Evolutionary conservation across 2,888 invertebrate species (phyloP).

Genomic region (Tillus elongatus): DNA sequence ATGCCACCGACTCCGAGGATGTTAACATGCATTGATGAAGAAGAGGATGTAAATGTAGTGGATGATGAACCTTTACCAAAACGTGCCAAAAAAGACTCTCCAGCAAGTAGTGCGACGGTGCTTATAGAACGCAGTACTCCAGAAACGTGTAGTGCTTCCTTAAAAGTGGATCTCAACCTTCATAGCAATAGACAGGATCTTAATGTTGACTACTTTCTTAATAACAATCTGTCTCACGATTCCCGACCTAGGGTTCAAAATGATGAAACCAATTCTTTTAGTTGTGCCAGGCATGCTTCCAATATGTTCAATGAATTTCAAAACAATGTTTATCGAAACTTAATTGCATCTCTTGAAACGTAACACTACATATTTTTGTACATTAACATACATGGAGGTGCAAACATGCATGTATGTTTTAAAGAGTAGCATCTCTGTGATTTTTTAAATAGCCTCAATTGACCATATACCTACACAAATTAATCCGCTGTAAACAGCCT

Average conservation of each 20-base stretch:
- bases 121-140: conserved; percentile 6
- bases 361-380: conserved; percentile 32
- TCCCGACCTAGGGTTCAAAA: conserved; percentile 23
- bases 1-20: conserved; percentile 60
- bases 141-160: conserved; percentile 9
- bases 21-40: conserved; percentile 59
- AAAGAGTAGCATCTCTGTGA: too few relatives aligned
- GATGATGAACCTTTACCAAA: conserved; percentile 35
- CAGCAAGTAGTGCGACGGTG: neutral
- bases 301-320: conserved; percentile 55
- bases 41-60: conserved; percentile 43
- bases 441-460: too few relatives aligned
- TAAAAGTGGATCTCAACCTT: conserved; percentile 11
- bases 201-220: conserved; percentile 32
- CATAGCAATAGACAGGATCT: conserved; percentile 19
- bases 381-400: too few relatives aligned
- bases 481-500: too few relatives aligned
- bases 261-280: conserved; percentile 34
- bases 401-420: too few relatives aligned
- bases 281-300: conserved; percentile 58
- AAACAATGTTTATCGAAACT: conserved; percentile 50
- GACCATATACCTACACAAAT: too few relatives aligned
- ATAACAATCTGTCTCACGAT: conserved; percentile 27
- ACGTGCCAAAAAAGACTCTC: conserved; percentile 26
- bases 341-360: conserved; percentile 52